phyloP scores from a whole-genome alignment of 2,797 vertebrate genomes.

The Chaetophractus vellerosus region DNA sequence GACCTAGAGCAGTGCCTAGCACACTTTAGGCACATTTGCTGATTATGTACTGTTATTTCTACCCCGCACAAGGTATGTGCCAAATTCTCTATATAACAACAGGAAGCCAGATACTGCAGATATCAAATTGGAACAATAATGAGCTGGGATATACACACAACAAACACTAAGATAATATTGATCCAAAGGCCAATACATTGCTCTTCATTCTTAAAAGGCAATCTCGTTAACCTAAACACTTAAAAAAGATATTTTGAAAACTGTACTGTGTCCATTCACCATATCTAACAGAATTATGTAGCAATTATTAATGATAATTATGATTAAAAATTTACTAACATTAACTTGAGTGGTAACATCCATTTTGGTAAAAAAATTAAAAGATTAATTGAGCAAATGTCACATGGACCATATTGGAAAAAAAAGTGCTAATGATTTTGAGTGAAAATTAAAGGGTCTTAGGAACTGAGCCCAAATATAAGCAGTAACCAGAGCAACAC shows the following conservation, averaged over 20 bases:
- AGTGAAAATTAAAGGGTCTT: constrained; percentile 14
- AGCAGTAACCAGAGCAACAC: not conserved
- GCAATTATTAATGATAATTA: constrained; percentile 9
- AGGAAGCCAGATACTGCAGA: not conserved
- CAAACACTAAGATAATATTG: constrained; percentile 21
- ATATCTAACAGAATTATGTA: constrained; percentile 15
- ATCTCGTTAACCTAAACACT: not conserved
- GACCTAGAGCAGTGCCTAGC: not conserved
- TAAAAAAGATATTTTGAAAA: constrained; percentile 46
- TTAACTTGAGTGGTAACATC: constrained; percentile 66
- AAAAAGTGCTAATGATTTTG: constrained; percentile 41
- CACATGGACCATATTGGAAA: not conserved
- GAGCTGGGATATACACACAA: not conserved
- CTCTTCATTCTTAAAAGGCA: constrained; percentile 17
- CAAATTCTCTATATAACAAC: not conserved
- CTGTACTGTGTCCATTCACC: not conserved
- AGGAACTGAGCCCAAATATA: constrained; percentile 49
- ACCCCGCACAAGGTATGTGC: not conserved
- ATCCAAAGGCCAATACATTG: not conserved
- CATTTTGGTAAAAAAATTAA: constrained; percentile 12
- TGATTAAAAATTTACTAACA: constrained; percentile 51
- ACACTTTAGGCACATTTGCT: not conserved
- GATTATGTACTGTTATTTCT: not conserved
- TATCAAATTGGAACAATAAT: constrained; percentile 24
- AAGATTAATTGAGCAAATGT: constrained; percentile 59